A percentile compares a stretch with the other conserved stretches of the same genome.
phyloP scores from a whole-genome alignment of 2,113 vertebrate species.

The Erythrolamprus reginae region DNA sequence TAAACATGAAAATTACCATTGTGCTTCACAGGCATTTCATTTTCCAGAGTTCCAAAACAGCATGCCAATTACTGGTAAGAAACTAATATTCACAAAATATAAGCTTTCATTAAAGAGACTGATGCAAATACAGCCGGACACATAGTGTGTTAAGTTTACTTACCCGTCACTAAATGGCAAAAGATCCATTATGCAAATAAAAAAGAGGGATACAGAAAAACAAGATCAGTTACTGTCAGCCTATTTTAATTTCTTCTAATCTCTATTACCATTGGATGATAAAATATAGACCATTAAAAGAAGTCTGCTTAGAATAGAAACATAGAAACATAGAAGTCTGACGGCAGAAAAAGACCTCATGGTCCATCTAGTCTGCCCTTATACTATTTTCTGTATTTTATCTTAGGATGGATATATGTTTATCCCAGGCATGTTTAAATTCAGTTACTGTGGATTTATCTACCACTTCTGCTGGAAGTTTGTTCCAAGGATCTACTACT shows the following conservation, averaged over 20 bases:
- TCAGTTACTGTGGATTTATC: too few relatives aligned
- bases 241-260: constrained; percentile 26
- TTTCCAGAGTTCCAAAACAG: neutral
- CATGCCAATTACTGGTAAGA: neutral
- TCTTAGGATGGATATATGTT: too few relatives aligned
- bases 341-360: too few relatives aligned
- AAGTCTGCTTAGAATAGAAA: neutral
- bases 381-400: too few relatives aligned
- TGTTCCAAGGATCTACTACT: too few relatives aligned
- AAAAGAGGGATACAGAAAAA: constrained; percentile 49
- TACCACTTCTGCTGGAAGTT: too few relatives aligned
- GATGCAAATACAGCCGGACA: constrained; percentile 41
- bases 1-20: neutral
- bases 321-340: too few relatives aligned
- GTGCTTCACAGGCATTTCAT: neutral
- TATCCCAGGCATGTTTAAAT: too few relatives aligned
- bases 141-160: constrained; percentile 47
- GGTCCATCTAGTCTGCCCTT: too few relatives aligned
- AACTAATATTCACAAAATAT: neutral
- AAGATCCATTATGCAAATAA: constrained; percentile 53
- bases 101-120: neutral
- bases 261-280: neutral
- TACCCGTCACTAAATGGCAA: constrained; percentile 75
- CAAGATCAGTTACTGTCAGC: constrained; percentile 52
- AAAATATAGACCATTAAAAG: neutral